Evolutionary conservation across 2,797 vertebrate species (phyloP), one percentile per base, ranked within the genome.

Genomic region (Darevskia mixta): DNA sequence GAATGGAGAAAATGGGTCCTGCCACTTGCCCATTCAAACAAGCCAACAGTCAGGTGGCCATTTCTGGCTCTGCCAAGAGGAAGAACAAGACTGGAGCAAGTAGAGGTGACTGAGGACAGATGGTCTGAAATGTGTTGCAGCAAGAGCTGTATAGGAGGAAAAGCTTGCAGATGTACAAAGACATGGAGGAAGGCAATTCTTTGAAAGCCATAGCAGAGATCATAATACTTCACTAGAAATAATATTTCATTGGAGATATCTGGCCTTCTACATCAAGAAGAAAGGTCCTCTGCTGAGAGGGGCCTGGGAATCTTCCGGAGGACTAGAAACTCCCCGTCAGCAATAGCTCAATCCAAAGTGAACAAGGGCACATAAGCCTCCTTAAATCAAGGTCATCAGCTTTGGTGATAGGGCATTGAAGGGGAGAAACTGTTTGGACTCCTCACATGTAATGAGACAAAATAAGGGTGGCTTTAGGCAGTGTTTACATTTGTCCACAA

Each of bases 351-450:
- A 80, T 41, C 27, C 64, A 71, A 32, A 67, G 32, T 71, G 32
- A 71, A 58, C 71, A 43, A 79, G 86, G n/a, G 15, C 18, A 75
- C 27, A 27, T 38, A 29, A 38, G 43, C 25, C n/a, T 71, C 67
- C 45, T 58, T 35, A 55, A 27, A 75, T 38, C 72, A 85, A 85
- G 35, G 55, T 43, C 41, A 17, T 20, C 58, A 38, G 13, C 38
- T 55, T 27, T 77, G 66, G 25, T 87, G 61, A 78, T 35, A 67
- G 29, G 23, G 18, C 43, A 25, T n/a, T 82, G 20, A 43, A 45
- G 49, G 43, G 71, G 43, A 67, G 45, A 32, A 87, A 64, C 71
- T 81, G 10, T 87, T 87, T 81, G 73, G 64, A 45, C 17, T 78
- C 17, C 43, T n/a, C 8, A 10, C 35, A 67, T 35, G 20, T 35